A percentile compares a stretch with the other conserved stretches of the same genome.
phyloP scores from a whole-genome alignment of 2,888 invertebrate species.

The Crepidodera aurea region DNA sequence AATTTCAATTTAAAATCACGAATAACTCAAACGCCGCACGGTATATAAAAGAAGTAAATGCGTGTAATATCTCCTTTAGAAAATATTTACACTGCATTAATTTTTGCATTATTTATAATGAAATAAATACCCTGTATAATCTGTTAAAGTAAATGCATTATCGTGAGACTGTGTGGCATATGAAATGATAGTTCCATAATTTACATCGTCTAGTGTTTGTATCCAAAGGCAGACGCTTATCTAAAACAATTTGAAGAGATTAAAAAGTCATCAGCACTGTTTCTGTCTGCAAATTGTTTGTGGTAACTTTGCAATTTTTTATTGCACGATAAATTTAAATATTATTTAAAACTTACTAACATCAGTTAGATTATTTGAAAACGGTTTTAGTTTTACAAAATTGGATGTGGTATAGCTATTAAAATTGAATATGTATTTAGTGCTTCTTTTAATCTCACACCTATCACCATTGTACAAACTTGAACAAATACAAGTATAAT shows the following conservation, averaged over 20 bases:
- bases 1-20: too few relatives aligned
- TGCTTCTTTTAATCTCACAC: conserved; percentile 63
- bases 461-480: conserved; percentile 62
- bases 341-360: conserved; percentile 50
- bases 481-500: conserved; percentile 63
- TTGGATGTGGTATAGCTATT: conserved; percentile 66
- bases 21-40: too few relatives aligned
- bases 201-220: conserved; percentile 67
- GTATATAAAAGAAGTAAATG: too few relatives aligned
- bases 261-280: too few relatives aligned
- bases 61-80: too few relatives aligned
- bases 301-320: too few relatives aligned
- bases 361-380: conserved; percentile 60
- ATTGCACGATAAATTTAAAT: too few relatives aligned
- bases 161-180: conserved; percentile 69
- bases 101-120: too few relatives aligned
- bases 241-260: too few relatives aligned
- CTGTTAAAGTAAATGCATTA: conserved; percentile 73
- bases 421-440: conserved; percentile 68
- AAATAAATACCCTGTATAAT: conserved; percentile 70
- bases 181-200: conserved; percentile 75
- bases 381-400: conserved; percentile 65
- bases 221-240: conserved; percentile 73
- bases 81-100: too few relatives aligned
- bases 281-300: too few relatives aligned